Base-by-base conservation (phyloP, 2,797 vertebrate species). In the Aselliscus stoliczkanus region DNA sequence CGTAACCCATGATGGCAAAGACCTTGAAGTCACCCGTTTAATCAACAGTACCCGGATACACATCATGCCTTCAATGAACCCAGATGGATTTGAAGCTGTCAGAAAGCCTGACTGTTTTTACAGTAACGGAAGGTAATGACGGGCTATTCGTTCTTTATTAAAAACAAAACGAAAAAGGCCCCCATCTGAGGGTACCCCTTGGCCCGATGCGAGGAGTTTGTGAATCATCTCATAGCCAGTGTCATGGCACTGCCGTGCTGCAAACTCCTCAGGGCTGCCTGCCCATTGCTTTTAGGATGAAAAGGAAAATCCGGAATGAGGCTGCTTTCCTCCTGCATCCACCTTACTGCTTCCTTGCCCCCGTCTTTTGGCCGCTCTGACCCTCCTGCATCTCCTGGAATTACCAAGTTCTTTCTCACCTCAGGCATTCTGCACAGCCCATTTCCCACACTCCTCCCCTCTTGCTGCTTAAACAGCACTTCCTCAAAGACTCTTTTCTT, bases 51-150 rank as follows among this genome's bases (percentile, higher is more conserved):
- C 99, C 2, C 98, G 99, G 15, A 98, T 99, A 91, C 99, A 99
- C 97, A 99, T 99, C 97, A 98, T 99, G 98, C 99, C 99, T 1
- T 99, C 99, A 0, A 99, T 99, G 99, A 99, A 99, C 97, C 99
- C 99, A 0, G 99, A 99, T 69, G 99, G 99, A 81, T 99, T 99
- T 42, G 99, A 99, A 90, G 97, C 96, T 0, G 96, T 98, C 6
- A 44, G 73, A 84, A 69, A 83, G 75, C 98, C 97, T 0, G 82
- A 99, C 92, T 99, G 99, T 95, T 88, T 89, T 7, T 98, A 97
- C 96, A 97, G 95, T 39, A 83, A 25, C 10, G 99, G 99, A 97
- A 99, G 99, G 99, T 99, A 97, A 98, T 98, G 42, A 79, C 17
- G 37, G 73, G 76, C 85, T 75, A 5, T 7, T 50, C 39, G 2